Percentiles rank a stretch among this genome's conserved stretches.
Evolutionary conservation across 2,888 invertebrate genomes (phyloP).

Genomic region (Oligia strigilis): DNA sequence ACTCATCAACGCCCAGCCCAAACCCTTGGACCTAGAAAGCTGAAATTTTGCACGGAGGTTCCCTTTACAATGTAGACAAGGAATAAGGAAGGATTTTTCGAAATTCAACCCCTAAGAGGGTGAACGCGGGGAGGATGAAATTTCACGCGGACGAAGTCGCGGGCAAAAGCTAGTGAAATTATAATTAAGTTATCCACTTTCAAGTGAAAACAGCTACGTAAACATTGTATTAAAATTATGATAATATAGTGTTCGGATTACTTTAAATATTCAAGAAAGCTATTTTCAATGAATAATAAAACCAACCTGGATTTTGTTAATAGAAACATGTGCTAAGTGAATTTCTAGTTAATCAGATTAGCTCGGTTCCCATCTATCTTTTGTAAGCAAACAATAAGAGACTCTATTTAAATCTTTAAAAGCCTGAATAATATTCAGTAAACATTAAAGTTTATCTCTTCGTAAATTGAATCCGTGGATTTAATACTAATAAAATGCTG

Average conservation of each 20-base stretch:
- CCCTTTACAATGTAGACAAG: too few species aligned
- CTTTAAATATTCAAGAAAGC: background rate
- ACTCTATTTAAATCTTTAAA: slow-evolving; percentile 22
- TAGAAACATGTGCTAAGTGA: slow-evolving; percentile 31
- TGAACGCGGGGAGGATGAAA: too few species aligned
- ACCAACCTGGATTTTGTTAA: slow-evolving; percentile 34
- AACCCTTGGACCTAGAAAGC: too few species aligned
- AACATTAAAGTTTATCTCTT: slow-evolving; percentile 22
- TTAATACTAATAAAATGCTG: slow-evolving; percentile 15
- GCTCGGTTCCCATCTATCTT: slow-evolving; percentile 24
- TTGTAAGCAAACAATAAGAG: slow-evolving; percentile 40
- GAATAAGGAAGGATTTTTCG: too few species aligned
- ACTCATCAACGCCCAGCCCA: too few species aligned
- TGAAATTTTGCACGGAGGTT: too few species aligned
- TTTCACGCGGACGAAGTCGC: too few species aligned
- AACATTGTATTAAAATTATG: slow-evolving; percentile 5
- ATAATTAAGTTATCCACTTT: background rate
- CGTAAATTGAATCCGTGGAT: slow-evolving; percentile 13
- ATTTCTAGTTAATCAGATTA: slow-evolving; percentile 41
- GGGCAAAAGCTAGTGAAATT: background rate
- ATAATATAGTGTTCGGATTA: background rate
- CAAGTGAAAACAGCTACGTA: background rate
- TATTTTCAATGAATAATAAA: slow-evolving; percentile 15
- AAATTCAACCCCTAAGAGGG: too few species aligned
- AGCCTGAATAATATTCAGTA: slow-evolving; percentile 27